Conservation (phyloP, 1,140 invertebrate species). For the Philaenus spumarius region DNA sequence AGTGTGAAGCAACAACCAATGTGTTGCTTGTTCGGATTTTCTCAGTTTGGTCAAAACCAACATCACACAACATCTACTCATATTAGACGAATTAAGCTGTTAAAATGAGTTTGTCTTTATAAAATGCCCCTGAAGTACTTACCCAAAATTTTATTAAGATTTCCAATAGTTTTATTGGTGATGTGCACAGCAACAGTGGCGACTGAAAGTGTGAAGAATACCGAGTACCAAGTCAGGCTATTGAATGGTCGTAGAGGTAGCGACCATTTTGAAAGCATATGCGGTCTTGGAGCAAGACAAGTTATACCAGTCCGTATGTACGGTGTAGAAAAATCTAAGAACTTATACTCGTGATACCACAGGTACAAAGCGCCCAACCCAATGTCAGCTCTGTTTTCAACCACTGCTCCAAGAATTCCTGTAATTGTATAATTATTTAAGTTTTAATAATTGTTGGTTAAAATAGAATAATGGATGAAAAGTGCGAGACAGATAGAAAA, state of each 20-base stretch:
- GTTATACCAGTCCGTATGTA: slow-evolving; percentile 49
- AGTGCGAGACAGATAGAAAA: too few species aligned
- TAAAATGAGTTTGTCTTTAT: too few species aligned
- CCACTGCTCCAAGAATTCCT: slow-evolving; percentile 46
- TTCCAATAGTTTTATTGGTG: slow-evolving; percentile 8
- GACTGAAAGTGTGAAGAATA: slow-evolving; percentile 9
- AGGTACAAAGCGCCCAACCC: slow-evolving; percentile 52
- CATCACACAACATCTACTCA: too few species aligned
- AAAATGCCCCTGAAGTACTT: too few species aligned
- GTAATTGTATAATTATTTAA: not conserved
- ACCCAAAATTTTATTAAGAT: not conserved
- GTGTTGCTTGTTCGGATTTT: too few species aligned
- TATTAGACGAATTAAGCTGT: too few species aligned
- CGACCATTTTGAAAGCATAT: slow-evolving; percentile 15
- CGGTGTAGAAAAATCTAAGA: slow-evolving; percentile 47
- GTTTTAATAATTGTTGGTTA: too few species aligned
- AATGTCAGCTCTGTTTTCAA: slow-evolving; percentile 48
- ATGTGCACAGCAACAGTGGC: slow-evolving; percentile 8
- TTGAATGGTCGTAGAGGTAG: slow-evolving; percentile 23
- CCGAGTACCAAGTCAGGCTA: slow-evolving; percentile 14
- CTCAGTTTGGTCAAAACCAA: too few species aligned
- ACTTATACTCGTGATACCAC: slow-evolving; percentile 48
- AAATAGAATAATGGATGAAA: not conserved
- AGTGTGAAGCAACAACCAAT: too few species aligned
- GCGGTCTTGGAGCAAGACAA: slow-evolving; percentile 48